Base-by-base conservation (phyloP, 1,140 invertebrate species). In the Cotesia typhae region DNA sequence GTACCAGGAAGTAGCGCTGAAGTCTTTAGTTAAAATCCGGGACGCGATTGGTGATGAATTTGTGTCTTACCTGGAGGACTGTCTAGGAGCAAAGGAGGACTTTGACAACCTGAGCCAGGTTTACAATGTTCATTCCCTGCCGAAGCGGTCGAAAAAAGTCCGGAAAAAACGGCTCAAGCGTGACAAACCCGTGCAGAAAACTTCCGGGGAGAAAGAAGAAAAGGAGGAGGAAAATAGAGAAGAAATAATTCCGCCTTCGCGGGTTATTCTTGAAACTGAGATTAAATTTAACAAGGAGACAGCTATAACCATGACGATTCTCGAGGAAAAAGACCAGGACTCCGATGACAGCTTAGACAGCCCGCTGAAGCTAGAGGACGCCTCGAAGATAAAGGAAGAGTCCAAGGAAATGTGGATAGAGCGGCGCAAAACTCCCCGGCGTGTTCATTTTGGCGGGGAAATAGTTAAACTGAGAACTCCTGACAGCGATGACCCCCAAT, bases 361-460 rank as follows among this genome's bases (percentile, higher is more conserved):
- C 10, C 57, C 60, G 60, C 10, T 37, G 84, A 81, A 68, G 41
- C 5, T 47, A 35, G 83, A 81, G 74, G 82, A 80, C 28, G 86
- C 85, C 47, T 79, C 52, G 60, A 77, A 12, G 3, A 75, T 77
- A 53, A 78, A 78, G 53, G 78, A 69, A 67, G 79, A 72, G 38
- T 14, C 65, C 0, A 68, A 71, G 51, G 69, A 76, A 51, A 59
- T 35, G 7, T 76, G 74, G 74, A 71, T 76, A 28, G 77, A 77
- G 51, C 61, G 71, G 73, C 69, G 77, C 14, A 82, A 80, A 74
- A 80, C 78, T 7, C 77, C 77, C 0, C 82, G 86, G 68, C 89
- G 92, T 77, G 94, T 95, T 1, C 90, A 92, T 37, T 95, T 95
- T 78, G 94, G 94, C 0, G 94, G 94, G 6, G 94, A 94, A 86